A percentile compares a stretch with the other conserved stretches of the same genome.
These are phyloP conservation scores for Xestobium rufovillosum DNA, from an alignment of 2,888 invertebrate genomes.

Conservation along the genomic window DNA sequence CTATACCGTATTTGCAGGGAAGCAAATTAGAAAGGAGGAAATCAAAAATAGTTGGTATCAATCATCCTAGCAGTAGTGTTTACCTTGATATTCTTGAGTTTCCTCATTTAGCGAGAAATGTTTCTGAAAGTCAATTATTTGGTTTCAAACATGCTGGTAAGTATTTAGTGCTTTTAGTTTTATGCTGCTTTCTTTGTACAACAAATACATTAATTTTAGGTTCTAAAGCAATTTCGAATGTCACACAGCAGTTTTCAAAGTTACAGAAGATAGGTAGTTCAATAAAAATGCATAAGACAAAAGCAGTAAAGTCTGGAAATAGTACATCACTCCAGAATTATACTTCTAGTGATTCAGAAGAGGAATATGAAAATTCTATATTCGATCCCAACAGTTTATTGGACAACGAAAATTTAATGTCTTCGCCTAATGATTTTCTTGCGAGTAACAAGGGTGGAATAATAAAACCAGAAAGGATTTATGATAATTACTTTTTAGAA, in stretches of 20 bases:
- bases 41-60: constrained; percentile 47
- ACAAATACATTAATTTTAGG: constrained; percentile 55
- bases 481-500: constrained; percentile 13
- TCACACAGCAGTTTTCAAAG: constrained; percentile 81
- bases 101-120: constrained; percentile 65
- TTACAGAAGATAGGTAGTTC: constrained; percentile 65
- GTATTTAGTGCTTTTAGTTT: constrained; percentile 26
- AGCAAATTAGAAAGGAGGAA: constrained; percentile 64
- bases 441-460: neutral
- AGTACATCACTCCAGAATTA: constrained; percentile 43
- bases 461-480: constrained; percentile 17
- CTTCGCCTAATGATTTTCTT: constrained; percentile 12
- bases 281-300: constrained; percentile 50
- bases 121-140: constrained; percentile 82
- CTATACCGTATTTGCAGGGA: constrained; percentile 61
- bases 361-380: constrained; percentile 56
- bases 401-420: constrained; percentile 25
- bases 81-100: constrained; percentile 57
- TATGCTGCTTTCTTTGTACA: neutral
- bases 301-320: constrained; percentile 47
- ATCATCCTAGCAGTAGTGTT: constrained; percentile 46
- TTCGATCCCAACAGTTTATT: constrained; percentile 37
- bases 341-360: constrained; percentile 52
- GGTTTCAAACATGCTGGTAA: constrained; percentile 68
- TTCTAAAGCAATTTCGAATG: constrained; percentile 77